These are phyloP conservation scores for Pipra filicauda DNA, from an alignment of 2,113 vertebrate genomes.

Conservation along the genomic window DNA sequence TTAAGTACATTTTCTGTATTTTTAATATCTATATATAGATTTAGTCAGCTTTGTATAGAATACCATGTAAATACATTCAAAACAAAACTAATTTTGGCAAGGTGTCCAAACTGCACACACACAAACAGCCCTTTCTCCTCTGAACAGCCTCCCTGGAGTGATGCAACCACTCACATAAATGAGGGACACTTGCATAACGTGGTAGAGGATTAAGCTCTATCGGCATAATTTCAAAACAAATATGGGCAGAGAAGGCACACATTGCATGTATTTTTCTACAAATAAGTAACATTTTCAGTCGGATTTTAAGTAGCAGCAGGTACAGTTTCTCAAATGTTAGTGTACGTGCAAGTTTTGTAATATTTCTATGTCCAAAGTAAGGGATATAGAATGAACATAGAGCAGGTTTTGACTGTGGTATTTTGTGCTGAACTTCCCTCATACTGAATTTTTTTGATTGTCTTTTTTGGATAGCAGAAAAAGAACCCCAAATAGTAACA, in stretches of 20 bases:
- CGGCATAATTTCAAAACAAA: background rate
- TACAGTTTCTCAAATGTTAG: background rate
- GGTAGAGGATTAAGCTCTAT: background rate
- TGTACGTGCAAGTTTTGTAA: background rate
- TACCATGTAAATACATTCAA: conserved; percentile 42
- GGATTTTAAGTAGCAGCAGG: background rate
- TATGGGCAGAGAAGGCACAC: background rate
- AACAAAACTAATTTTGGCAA: background rate
- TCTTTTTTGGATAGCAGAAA: background rate
- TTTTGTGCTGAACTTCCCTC: background rate
- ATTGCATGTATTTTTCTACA: background rate
- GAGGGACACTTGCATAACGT: background rate
- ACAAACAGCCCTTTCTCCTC: background rate
- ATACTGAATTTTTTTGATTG: background rate
- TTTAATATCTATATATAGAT: background rate
- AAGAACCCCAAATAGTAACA: background rate
- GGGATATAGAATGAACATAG: background rate
- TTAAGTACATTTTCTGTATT: background rate
- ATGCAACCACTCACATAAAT: background rate
- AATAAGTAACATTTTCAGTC: background rate
- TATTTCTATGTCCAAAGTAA: background rate
- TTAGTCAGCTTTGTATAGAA: background rate
- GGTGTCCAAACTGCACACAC: background rate
- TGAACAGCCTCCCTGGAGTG: background rate
- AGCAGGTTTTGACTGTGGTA: background rate